A percentile compares a stretch with the other conserved stretches of the same genome.
These are phyloP conservation scores for Engraulis encrasicolus DNA, from an alignment of 2,113 vertebrate species.

Conservation along the genomic window DNA sequence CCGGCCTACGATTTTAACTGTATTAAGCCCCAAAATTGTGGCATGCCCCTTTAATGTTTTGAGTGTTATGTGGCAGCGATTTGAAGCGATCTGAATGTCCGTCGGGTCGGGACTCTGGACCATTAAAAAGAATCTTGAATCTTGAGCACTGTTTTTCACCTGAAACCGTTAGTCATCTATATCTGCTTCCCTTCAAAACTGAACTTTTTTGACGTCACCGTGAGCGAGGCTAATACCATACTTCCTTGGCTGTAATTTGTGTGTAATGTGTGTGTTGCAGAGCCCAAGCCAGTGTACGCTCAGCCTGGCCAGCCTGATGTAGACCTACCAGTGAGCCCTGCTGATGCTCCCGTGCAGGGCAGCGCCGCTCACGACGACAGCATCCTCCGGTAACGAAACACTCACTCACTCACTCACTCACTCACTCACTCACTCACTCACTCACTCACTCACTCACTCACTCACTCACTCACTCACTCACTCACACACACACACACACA, in stretches of 20 bases:
- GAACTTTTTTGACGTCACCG: too few relatives aligned
- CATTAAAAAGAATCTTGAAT: too few relatives aligned
- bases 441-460: not conserved
- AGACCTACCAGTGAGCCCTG: slow-evolving; percentile 95
- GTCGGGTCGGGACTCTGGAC: too few relatives aligned
- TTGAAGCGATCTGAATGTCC: too few relatives aligned
- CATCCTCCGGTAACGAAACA: slow-evolving; percentile 84
- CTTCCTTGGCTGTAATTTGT: not conserved
- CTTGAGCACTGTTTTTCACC: too few relatives aligned
- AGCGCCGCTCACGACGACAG: slow-evolving; percentile 92
- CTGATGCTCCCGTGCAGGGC: slow-evolving; percentile 87
- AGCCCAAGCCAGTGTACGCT: slow-evolving; percentile 97
- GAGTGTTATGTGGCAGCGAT: too few relatives aligned
- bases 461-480: not conserved
- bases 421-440: not conserved
- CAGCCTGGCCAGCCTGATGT: slow-evolving; percentile 97
- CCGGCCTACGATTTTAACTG: too few relatives aligned
- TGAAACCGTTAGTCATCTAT: too few relatives aligned
- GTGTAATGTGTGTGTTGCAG: slow-evolving; percentile 66
- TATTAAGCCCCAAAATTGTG: too few relatives aligned
- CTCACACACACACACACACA: not conserved
- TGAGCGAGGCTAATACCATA: too few relatives aligned
- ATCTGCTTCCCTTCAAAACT: too few relatives aligned
- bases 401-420: not conserved
- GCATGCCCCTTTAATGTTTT: too few relatives aligned